Evolutionary conservation across 2,888 invertebrate species (phyloP), one percentile per base, ranked within the genome.

Genomic region (Meteorus cinctellus): DNA sequence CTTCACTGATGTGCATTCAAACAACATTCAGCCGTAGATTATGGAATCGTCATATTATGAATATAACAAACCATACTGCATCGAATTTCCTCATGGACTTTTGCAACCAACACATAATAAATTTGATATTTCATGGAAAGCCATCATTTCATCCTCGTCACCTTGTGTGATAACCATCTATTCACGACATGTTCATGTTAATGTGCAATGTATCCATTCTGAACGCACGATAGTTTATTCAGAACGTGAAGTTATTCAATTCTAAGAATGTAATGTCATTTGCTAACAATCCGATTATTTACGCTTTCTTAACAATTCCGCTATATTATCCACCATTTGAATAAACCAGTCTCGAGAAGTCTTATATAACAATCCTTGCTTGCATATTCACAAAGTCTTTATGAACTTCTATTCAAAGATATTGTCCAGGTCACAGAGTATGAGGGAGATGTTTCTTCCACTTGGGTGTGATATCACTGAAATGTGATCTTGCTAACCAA

Each of bases 401-500:
- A 70, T 36, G 48, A 69, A 19, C 27, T 34, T 55, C 34, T 69
- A 36, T 27, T 71, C 45, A 51, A 31, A 55, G 24, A 72, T 16
- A 65, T 72, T 29, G 24, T 51, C 51, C 6, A 31, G n/a, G n/a
- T 34, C 24, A 24, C n/a, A 36, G 5, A 59, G 24, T n/a, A 55
- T 19, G 8, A 8, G 10, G 24, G 19, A 55, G 12, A 16, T 51
- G n/a, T 68, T 48, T 51, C 8, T 16, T 51, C 16, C 45, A 45
- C 45, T 45, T 63, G 48, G 34, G 60, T n/a, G 31, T 63, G 55
- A 65, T 75, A 72, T 75, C 75, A 34, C 16, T 67, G 72, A 45
- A 67, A 72, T 45, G 36, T 67, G 36, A 72, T 76, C 67, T 60
- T 31, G 10, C 45, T 72, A 29, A 41, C 59, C 65, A 76, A 76